Evolutionary conservation across 2,113 vertebrate genomes (phyloP), one percentile per base, ranked within the genome.

Genomic region (Colius striatus): DNA sequence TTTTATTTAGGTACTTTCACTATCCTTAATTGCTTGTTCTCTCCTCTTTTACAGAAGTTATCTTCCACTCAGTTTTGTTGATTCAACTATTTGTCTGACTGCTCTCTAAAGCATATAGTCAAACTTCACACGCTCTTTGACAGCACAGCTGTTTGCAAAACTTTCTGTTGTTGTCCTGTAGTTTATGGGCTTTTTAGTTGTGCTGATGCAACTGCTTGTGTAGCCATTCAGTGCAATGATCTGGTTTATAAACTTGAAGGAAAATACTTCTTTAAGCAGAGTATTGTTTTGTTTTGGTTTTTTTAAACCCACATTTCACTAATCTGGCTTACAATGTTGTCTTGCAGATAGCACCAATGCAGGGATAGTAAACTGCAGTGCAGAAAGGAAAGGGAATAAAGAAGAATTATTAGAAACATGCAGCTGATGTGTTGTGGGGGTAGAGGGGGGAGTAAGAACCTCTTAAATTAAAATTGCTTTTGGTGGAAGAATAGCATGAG

Each of bases 401-500:
- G 67, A 48, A 20, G 47, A 63, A 85, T 90, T 75, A 58, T 26
- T 73, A 51, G 67, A 75, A 83, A 54, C 34, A 12, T 51, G 29
- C 23, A 83, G 83, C 51, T 92, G 53, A 55, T 11, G 13, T 60
- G 63, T 62, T 73, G 34, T 1, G 8, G 41, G 45, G 36, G 53
- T 6, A 2, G 21, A 13, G 6, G 47, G 2, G 55, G 47, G 11
- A 41, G 9, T 7, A 66, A 78, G 61, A 86, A n/a, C 43, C 65
- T 85, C 73, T 86, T 62, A 90, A 90, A 92, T 81, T 75, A 67
- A 78, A 78, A 78, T 92, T 78, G 63, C 48, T 93, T 48, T 81
- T 81, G 34, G 84, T 93, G 83, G 76, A 95, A 96, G 89, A 93
- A 90, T 9, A 89, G 53, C 68, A 71, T 78, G 30, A 90, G 86